These are phyloP conservation scores for Paraplagusia blochii DNA, from an alignment of 2,113 vertebrate genomes.

Conservation along the genomic window DNA sequence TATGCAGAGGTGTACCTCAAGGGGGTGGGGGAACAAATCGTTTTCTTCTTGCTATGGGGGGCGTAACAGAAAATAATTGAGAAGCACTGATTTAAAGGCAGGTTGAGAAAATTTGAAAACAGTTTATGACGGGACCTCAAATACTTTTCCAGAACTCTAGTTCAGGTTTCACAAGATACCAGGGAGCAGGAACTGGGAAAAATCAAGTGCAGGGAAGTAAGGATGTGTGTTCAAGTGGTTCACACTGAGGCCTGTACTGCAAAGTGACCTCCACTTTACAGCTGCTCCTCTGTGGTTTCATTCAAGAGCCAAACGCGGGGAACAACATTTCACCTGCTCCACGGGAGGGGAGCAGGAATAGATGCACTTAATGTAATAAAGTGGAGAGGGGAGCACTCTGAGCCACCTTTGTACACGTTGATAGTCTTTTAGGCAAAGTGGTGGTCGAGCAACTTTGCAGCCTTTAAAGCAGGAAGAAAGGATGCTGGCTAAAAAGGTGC, in stretches of 20 bases:
- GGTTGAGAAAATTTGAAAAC: too few species aligned
- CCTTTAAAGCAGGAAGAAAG: neutral
- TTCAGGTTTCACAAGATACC: conserved; percentile 20
- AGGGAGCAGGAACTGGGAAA: conserved; percentile 42
- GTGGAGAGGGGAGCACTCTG: conserved; percentile 4
- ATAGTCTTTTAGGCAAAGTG: conserved; percentile 41
- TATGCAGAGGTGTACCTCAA: too few species aligned
- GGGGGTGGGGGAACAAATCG: too few species aligned
- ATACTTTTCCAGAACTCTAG: conserved; percentile 29
- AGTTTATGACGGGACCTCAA: too few species aligned
- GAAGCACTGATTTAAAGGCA: too few species aligned
- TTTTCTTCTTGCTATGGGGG: too few species aligned
- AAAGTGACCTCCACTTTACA: too few species aligned
- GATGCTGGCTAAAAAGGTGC: conserved; percentile 1
- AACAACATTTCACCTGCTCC: conserved; percentile 16
- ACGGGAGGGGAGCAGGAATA: conserved; percentile 1
- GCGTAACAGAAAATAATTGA: too few species aligned
- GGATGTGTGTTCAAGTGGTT: neutral
- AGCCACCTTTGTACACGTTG: conserved; percentile 3
- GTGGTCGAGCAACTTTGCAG: neutral
- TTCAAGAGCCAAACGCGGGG: conserved; percentile 14
- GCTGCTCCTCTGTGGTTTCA: neutral
- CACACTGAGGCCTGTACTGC: conserved; percentile 5
- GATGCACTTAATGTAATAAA: conserved; percentile 52
- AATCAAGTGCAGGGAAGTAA: conserved; percentile 29